These are phyloP conservation scores for Mallotus villosus DNA, from an alignment of 2,797 vertebrate species.

Conservation along the genomic window DNA sequence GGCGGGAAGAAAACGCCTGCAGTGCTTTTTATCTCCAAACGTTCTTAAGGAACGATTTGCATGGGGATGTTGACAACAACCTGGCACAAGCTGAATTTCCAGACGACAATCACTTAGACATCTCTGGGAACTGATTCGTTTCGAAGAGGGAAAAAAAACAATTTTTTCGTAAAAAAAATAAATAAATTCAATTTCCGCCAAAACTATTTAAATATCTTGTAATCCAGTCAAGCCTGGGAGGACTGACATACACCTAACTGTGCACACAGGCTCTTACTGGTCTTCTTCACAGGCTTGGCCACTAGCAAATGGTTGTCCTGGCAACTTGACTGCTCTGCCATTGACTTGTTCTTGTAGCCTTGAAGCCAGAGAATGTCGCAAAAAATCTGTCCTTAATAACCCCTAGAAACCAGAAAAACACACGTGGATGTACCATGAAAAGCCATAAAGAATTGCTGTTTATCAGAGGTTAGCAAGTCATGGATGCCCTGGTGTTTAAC, in stretches of 20 bases:
- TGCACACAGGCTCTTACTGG: background rate
- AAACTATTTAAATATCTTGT: background rate
- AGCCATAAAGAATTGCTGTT: background rate
- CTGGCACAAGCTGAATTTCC: background rate
- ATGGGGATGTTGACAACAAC: background rate
- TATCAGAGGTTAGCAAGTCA: background rate
- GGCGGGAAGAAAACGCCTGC: background rate
- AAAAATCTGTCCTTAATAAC: background rate
- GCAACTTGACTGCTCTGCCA: background rate
- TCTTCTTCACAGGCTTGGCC: background rate
- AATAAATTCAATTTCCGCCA: background rate
- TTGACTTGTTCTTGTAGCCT: background rate
- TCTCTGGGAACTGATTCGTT: background rate
- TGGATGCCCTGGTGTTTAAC: background rate
- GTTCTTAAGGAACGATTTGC: slow-evolving; percentile 2
- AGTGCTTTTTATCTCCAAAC: slow-evolving; percentile 16
- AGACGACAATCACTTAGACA: background rate
- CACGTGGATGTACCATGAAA: too few relatives aligned
- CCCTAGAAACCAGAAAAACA: too few relatives aligned
- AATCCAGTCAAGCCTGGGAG: background rate
- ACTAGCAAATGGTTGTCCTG: slow-evolving; percentile 7
- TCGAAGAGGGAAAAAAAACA: background rate
- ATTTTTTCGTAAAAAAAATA: background rate
- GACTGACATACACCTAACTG: background rate
- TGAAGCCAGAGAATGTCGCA: background rate